Evolutionary conservation across 2,888 invertebrate genomes (phyloP).

Genomic region (Sphecodes monilicornis): DNA sequence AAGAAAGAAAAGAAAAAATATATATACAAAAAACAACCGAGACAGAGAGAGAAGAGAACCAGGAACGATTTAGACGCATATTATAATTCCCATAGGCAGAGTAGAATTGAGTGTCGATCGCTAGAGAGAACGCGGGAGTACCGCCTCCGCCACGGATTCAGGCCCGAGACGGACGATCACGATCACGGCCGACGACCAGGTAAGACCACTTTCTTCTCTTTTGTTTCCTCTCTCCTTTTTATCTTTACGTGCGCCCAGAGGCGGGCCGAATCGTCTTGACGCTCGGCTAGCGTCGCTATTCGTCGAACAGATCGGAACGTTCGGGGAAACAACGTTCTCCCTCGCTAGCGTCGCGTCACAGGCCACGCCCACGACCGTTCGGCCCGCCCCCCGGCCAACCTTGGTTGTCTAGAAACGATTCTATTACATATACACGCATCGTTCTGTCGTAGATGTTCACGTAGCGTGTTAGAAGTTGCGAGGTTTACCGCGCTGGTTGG

Average conservation of each 20-base stretch:
- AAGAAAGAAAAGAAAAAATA: conserved; percentile 24
- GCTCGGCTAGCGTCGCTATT: not conserved
- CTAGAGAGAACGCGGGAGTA: conserved; percentile 63
- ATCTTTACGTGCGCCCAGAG: conserved; percentile 33
- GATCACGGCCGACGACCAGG: conserved; percentile 62
- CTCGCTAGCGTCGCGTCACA: not conserved
- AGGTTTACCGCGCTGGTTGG: conserved; percentile 60
- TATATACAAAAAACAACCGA: conserved; percentile 18
- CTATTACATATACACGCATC: conserved; percentile 38
- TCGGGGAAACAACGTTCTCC: not conserved
- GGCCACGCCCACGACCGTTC: not conserved
- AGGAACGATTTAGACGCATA: conserved; percentile 71
- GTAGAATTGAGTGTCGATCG: conserved; percentile 74
- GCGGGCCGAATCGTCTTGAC: conserved; percentile 2
- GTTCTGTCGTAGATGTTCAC: conserved; percentile 49
- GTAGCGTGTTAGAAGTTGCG: conserved; percentile 55
- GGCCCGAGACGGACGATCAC: conserved; percentile 36
- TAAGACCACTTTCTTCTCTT: conserved; percentile 62
- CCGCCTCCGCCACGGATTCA: conserved; percentile 43
- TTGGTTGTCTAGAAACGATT: conserved; percentile 31
- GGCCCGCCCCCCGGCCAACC: not conserved
- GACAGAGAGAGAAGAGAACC: conserved; percentile 53
- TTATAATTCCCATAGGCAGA: conserved; percentile 71
- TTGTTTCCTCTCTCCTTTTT: conserved; percentile 29
- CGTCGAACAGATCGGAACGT: not conserved